Evolutionary conservation across 2,888 invertebrate genomes (phyloP).

Genomic region (Hypselothyrea guttata): DNA sequence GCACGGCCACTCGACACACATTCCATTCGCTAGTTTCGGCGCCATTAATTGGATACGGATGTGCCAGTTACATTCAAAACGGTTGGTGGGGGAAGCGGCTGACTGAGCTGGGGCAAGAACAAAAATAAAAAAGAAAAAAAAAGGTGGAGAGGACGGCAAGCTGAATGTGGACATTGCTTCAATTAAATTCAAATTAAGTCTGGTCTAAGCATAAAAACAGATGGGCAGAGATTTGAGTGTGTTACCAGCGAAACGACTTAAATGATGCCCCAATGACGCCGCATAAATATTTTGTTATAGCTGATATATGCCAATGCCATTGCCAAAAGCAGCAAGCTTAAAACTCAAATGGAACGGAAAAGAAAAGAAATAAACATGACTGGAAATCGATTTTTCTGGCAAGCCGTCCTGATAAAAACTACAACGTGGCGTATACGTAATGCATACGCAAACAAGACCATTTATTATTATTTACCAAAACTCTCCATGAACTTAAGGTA

Average conservation of each 20-base stretch:
- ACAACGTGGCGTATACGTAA: conserved; percentile 61
- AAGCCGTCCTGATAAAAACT: conserved; percentile 16
- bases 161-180: conserved; percentile 50
- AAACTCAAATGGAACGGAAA: not conserved
- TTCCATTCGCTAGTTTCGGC: conserved; percentile 66
- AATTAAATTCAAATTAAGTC: conserved; percentile 75
- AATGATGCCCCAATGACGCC: conserved; percentile 72
- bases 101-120: not conserved
- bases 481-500: not conserved
- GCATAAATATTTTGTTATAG: conserved; percentile 72
- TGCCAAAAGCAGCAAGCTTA: conserved; percentile 17
- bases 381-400: conserved; percentile 62
- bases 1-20: conserved; percentile 66
- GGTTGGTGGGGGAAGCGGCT: no score
- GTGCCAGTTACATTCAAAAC: conserved; percentile 65
- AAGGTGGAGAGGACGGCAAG: conserved; percentile 9
- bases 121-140: no score
- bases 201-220: conserved; percentile 64
- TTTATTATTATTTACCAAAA: conserved; percentile 49
- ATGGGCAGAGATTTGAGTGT: conserved; percentile 56
- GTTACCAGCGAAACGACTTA: conserved; percentile 48
- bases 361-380: conserved; percentile 45
- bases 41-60: conserved; percentile 75
- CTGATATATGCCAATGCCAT: conserved; percentile 34
- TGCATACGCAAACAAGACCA: conserved; percentile 54